phyloP scores from a whole-genome alignment of 2,113 vertebrate species.

The Arothron firmamentum region DNA sequence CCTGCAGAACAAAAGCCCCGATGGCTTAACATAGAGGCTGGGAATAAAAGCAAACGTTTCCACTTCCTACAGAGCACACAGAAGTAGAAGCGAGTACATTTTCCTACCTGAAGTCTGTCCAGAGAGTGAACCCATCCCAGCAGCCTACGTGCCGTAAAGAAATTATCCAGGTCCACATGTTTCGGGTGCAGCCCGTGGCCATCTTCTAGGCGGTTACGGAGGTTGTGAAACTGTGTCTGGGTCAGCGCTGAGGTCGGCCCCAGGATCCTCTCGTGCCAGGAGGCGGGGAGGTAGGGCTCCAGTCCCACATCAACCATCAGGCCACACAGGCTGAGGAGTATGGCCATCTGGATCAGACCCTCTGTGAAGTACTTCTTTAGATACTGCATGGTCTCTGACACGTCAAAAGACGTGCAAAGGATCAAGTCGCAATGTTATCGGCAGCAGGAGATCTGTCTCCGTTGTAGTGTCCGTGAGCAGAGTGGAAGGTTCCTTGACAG shows the following conservation, averaged over 20 bases:
- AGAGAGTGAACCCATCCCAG: conserved; percentile 84
- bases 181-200: conserved; percentile 85
- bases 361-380: conserved; percentile 96
- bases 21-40: not conserved
- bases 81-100: not conserved
- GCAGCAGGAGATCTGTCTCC: not conserved
- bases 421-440: not conserved
- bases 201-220: conserved; percentile 80
- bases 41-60: not conserved
- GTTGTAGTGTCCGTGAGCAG: not conserved
- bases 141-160: conserved; percentile 81
- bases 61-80: not conserved
- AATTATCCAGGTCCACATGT: conserved; percentile 83
- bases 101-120: conserved; percentile 77
- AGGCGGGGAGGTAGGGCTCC: conserved; percentile 82
- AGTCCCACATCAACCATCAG: conserved; percentile 88
- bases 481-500: not conserved
- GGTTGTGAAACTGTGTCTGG: conserved; percentile 87
- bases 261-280: conserved; percentile 82
- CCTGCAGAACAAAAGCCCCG: conserved; percentile 34
- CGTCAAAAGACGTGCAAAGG: not conserved
- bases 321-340: conserved; percentile 90
- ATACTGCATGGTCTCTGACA: conserved; percentile 67
- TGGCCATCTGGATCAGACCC: conserved; percentile 94
- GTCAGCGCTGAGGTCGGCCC: conserved; percentile 86